A percentile compares a stretch with the other conserved stretches of the same genome.
Conservation (phyloP, 2,113 vertebrate species). For the Chaetodon trifascialis region DNA sequence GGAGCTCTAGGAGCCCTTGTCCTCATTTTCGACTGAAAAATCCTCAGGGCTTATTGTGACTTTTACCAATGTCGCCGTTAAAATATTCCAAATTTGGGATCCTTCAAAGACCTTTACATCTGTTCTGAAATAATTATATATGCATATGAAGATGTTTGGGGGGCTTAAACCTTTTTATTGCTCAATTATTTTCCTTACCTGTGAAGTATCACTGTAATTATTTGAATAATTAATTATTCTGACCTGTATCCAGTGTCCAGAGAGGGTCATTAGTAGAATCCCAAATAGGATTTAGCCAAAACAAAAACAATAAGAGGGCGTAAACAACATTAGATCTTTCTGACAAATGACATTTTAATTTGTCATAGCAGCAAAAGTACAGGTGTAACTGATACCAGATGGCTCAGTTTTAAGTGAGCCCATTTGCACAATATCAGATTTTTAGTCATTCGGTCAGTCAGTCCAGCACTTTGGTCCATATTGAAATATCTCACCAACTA, state of each 20-base stretch:
- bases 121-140: constrained; percentile 46
- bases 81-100: constrained; percentile 55
- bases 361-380: neutral
- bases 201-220: neutral
- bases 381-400: neutral
- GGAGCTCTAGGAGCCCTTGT: constrained; percentile 63
- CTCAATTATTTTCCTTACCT: neutral
- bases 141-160: constrained; percentile 22
- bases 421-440: neutral
- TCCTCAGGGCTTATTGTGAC: constrained; percentile 67
- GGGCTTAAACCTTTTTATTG: constrained; percentile 15
- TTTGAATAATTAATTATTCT: neutral
- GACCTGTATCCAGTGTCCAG: neutral
- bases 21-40: constrained; percentile 61
- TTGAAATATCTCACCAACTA: neutral
- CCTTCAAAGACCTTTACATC: constrained; percentile 36
- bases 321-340: neutral
- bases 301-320: neutral
- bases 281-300: neutral
- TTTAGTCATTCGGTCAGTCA: neutral
- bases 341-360: neutral
- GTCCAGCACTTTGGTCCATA: neutral
- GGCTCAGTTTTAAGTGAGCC: no score
- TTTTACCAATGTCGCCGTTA: constrained; percentile 76
- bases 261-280: neutral